Evolutionary conservation across 2,113 vertebrate species (phyloP).

Genomic region (Capreolus pygargus): DNA sequence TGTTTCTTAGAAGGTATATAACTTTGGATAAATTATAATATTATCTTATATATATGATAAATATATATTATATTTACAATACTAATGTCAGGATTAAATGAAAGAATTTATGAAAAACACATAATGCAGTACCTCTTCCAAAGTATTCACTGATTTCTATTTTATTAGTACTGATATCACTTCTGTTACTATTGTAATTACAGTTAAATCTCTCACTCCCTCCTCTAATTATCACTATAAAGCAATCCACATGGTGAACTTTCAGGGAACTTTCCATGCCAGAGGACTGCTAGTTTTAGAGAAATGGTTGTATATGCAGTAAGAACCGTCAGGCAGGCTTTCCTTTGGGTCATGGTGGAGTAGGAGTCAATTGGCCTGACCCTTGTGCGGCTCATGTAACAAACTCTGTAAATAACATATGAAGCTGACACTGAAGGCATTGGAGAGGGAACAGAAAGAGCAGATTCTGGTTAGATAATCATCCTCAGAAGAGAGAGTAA

Average conservation of each 20-base stretch:
- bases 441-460: not conserved
- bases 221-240: not conserved
- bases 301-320: not conserved
- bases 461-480: not conserved
- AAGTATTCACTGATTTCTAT: not conserved
- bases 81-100: not conserved
- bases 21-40: not conserved
- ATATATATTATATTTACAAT: not conserved
- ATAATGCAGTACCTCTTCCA: not conserved
- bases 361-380: not conserved
- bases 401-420: not conserved
- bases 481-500: not conserved
- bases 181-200: not conserved
- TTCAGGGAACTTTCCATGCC: not conserved
- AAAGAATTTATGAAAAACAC: not conserved
- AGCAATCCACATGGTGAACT: not conserved
- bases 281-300: not conserved
- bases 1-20: not conserved
- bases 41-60: not conserved
- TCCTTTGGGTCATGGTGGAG: not conserved
- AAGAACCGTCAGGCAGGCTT: not conserved
- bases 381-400: not conserved
- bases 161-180: not conserved
- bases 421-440: not conserved
- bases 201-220: not conserved